Conservation (phyloP, 1,140 invertebrate species). For the Meteorus sp. region DNA sequence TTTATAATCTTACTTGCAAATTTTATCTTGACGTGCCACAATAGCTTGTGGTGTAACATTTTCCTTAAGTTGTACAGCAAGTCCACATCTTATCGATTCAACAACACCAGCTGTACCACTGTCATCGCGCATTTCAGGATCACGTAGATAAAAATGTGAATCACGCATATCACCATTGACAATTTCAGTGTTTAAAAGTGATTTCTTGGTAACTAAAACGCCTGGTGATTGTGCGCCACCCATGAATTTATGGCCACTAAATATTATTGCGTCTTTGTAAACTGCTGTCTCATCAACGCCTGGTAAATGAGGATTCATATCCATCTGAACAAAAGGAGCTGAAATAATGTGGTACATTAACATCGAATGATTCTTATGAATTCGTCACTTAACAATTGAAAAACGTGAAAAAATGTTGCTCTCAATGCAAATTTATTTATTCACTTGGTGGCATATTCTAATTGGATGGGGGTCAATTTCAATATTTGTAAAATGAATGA, state of each 20-base stretch:
- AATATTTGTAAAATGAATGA: no score
- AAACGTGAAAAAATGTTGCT: no score
- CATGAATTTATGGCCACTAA: constrained; percentile 89
- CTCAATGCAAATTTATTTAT: no score
- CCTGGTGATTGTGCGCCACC: constrained; percentile 87
- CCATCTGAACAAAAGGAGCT: constrained; percentile 78
- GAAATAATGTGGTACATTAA: constrained; percentile 34
- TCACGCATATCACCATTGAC: constrained; percentile 53
- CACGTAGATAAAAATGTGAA: constrained; percentile 49
- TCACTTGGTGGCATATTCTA: no score
- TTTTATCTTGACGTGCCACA: constrained; percentile 72
- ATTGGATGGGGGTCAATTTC: no score
- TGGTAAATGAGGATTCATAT: constrained; percentile 82
- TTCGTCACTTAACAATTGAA: neutral
- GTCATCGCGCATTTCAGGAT: constrained; percentile 73
- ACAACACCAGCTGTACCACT: constrained; percentile 83
- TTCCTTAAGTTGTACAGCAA: constrained; percentile 86
- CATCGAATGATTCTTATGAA: neutral
- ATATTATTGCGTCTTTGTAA: constrained; percentile 88
- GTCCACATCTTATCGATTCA: constrained; percentile 80
- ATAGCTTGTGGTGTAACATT: constrained; percentile 76
- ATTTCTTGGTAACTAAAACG: constrained; percentile 62
- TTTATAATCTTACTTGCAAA: constrained; percentile 64
- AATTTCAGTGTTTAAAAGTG: constrained; percentile 57
- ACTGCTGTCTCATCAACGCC: constrained; percentile 70